Base-by-base conservation (phyloP, 2,113 vertebrate species). In the Apeltes quadracus region DNA sequence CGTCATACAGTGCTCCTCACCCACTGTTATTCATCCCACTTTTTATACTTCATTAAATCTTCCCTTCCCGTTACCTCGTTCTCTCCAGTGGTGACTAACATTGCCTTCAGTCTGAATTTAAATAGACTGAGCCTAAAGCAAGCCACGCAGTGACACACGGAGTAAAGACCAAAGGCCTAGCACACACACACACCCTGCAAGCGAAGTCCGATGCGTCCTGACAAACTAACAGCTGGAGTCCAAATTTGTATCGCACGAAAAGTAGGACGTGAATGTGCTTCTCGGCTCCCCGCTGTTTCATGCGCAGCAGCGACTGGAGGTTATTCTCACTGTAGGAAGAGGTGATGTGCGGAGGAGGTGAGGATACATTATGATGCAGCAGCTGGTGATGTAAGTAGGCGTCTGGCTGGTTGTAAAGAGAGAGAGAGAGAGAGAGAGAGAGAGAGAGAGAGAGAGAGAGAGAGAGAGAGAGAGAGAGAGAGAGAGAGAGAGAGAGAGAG, bases 111-210 rank as follows among this genome's bases (percentile, higher is more conserved):
- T 79, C 72, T 65, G 83, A 83, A 87, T 92, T 87, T 90, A 91
- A 92, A 92, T 90, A 91, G 89, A 88, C 79, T 43, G 57, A 76
- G 71, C 90, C 90, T 78, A 38, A 79, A 89, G 87, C 89, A 43
- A 81, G 63, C 61, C 84, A 83, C 83, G 68, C 79, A 78, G 69
- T 71, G 80, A 85, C 87, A 86, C 87, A 51, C 39, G 50, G 59
- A 82, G 63, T 36, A 72, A n/a, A 58, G 81, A 58, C 69, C 48
- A 68, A 11, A 41, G 62, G 32, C 10, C 79, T 68, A 15, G 39
- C 59, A 5, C 75, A 54, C 67, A 44, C 69, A 63, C 72, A 7
- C 66, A 36, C n/a, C 4, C 38, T 44, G 65, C 25, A 64, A 64
- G 48, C 43, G 29, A 83, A 79, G 39, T 48, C 77, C 73, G 39